Percentiles rank a stretch among this genome's conserved stretches.
phyloP scores from a whole-genome alignment of 2,113 vertebrate species.

The Coryphaenoides rupestris region DNA sequence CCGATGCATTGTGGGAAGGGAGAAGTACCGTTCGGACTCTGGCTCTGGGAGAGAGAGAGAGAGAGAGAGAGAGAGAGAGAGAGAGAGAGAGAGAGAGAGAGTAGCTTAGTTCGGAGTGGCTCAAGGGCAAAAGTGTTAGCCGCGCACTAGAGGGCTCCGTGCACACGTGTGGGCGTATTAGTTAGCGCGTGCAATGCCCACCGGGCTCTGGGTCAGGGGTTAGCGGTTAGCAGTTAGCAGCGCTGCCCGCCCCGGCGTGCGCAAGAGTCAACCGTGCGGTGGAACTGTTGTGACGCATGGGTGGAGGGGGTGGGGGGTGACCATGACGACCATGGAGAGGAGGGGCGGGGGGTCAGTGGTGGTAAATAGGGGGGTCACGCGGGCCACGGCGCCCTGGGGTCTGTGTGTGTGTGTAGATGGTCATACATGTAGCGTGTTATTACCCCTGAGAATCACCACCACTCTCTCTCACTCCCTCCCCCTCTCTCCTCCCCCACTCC shows the following conservation, averaged over 20 bases:
- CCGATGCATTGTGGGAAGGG: conserved; percentile 54
- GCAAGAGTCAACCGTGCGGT: conserved; percentile 48
- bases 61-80: no score
- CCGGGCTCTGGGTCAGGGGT: conserved; percentile 56
- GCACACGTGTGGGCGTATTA: conserved; percentile 56
- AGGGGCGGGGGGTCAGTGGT: conserved; percentile 27
- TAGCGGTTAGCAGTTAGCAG: conserved; percentile 41
- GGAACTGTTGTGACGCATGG: conserved; percentile 30
- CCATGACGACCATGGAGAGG: conserved; percentile 46
- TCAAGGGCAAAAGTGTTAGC: conserved; percentile 63
- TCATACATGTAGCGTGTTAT: conserved; percentile 20
- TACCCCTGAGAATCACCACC: conserved; percentile 40
- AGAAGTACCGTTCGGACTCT: conserved; percentile 43
- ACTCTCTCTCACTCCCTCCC: no score
- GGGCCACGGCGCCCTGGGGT: conserved; percentile 42
- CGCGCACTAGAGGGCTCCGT: conserved; percentile 40
- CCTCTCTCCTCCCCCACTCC: no score
- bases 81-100: no score
- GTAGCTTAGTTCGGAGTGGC: conserved; percentile 55
- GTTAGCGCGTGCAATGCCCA: conserved; percentile 57
- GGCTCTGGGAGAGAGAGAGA: conserved; percentile 41
- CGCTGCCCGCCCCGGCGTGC: conserved; percentile 56
- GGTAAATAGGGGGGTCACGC: conserved; percentile 39
- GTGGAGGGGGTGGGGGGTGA: conserved; percentile 41
- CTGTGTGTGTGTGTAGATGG: conserved; percentile 30